Evolutionary conservation across 2,113 vertebrate species (phyloP), one percentile per base, ranked within the genome.

Genomic region (Laterallus jamaicensis): DNA sequence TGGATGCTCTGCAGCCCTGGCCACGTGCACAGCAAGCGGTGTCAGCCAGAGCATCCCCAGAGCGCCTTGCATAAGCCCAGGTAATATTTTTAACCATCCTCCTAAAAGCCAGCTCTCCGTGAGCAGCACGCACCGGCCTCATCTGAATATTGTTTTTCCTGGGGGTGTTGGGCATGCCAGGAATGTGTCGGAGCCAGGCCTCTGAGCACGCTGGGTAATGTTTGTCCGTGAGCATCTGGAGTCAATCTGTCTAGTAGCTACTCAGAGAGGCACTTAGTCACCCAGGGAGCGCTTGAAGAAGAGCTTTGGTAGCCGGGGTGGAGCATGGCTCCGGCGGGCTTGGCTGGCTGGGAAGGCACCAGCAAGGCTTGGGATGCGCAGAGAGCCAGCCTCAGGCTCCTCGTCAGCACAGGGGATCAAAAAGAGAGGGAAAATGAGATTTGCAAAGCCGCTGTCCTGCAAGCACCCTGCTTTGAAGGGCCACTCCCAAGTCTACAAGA

Each of bases 41-140:
- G 9, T 52, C 2, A 4, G 63, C 7, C 69, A 25, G 44, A 80
- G 67, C 64, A 49, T 24, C 60, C 77, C 66, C 91, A 18, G 76
- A 31, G 70, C 2, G 0, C 20, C 49, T 49, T 54, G 31, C 37
- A 12, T 17, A 42, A 88, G 31, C 67, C 24, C 58, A 50, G 56
- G 42, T 68, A 70, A 35, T 77, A 47, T 47, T 67, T 85, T 81
- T 77, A 80, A 81, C 15, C 0, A 0, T 13, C 8, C 7, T 67
- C 49, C 47, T 49, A 42, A 58, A 60, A 64, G 12, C 67, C 19
- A 37, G 8, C 47, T 59, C 32, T 49, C 32, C 0, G 0, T 8
- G 15, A 88, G 63, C 2, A 0, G 29, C 42, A 21, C 1, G 1
- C 3, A 42, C 26, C 1, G 0, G 39, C 73, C 62, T 40, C 71